phyloP scores from a whole-genome alignment of 2,797 vertebrate genomes.

The Sorex maritimensis region DNA sequence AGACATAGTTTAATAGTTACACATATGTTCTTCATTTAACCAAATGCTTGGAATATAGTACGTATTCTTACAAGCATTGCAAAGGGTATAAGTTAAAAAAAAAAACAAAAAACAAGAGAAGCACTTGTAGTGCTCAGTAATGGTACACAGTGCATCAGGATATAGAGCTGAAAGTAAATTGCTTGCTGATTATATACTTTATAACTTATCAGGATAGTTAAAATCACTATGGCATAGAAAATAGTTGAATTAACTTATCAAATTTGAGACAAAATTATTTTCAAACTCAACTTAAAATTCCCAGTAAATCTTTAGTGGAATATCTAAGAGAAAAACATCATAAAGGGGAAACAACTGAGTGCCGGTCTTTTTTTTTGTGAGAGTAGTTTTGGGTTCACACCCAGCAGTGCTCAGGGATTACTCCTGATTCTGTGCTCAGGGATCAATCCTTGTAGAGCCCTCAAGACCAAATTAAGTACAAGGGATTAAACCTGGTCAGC shows the following conservation, averaged over 20 bases:
- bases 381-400: no score
- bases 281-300: not conserved
- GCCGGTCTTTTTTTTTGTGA: not conserved
- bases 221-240: not conserved
- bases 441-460: no score
- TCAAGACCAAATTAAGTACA: no score
- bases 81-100: conserved; percentile 1
- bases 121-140: not conserved
- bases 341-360: not conserved
- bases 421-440: no score
- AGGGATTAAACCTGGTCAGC: no score
- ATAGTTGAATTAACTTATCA: not conserved
- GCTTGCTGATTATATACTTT: not conserved
- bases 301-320: not conserved
- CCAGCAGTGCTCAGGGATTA: no score
- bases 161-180: not conserved
- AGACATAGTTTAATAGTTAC: not conserved
- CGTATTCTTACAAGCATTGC: not conserved
- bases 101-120: conserved; percentile 33
- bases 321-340: not conserved
- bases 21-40: not conserved
- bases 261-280: not conserved
- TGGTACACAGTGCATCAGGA: not conserved
- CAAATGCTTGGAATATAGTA: not conserved
- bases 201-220: not conserved